Evolutionary conservation across 2,888 invertebrate genomes (phyloP).

Genomic region (Heliconius aoede): DNA sequence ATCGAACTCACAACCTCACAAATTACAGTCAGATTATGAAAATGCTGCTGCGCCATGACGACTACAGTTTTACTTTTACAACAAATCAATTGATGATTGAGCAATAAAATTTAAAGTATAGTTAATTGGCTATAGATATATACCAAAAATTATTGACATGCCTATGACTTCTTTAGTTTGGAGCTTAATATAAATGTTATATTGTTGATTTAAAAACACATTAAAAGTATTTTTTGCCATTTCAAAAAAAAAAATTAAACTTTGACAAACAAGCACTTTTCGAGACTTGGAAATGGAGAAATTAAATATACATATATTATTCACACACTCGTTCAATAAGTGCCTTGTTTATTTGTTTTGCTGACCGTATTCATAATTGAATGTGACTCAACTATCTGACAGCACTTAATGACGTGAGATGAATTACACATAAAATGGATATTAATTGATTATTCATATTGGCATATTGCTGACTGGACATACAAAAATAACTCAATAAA

Average conservation of each 20-base stretch:
- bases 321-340: not conserved
- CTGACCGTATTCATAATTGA: not conserved
- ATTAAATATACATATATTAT: not conserved
- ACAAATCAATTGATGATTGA: not conserved
- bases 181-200: no score
- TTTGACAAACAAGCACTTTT: no score
- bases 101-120: not conserved
- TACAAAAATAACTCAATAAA: conserved; percentile 16
- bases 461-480: not conserved
- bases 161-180: no score
- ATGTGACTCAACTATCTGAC: conserved; percentile 22
- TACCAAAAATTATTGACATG: not conserved
- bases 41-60: no score
- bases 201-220: no score
- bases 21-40: no score
- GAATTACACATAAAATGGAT: conserved; percentile 17
- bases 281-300: not conserved
- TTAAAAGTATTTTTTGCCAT: no score
- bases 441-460: conserved; percentile 22
- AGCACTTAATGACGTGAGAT: conserved; percentile 19
- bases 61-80: no score
- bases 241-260: no score
- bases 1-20: no score
- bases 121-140: not conserved
- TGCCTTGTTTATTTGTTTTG: not conserved